phyloP scores from a whole-genome alignment of 2,113 vertebrate genomes.

The Ginglymostoma cirratum region DNA sequence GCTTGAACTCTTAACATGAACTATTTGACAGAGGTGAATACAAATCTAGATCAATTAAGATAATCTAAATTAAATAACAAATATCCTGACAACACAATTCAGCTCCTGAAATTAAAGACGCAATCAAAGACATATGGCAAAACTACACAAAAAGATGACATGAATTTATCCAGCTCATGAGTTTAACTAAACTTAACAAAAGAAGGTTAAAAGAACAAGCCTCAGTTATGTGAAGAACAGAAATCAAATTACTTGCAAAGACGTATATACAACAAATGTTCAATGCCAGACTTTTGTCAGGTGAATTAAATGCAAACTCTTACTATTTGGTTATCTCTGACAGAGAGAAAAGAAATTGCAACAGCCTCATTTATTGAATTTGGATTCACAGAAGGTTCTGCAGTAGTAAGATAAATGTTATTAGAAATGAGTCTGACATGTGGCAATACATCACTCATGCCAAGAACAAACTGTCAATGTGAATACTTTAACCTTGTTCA shows the following conservation, averaged over 20 bases:
- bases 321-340: conserved; percentile 6
- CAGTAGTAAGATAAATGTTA: conserved; percentile 24
- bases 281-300: neutral
- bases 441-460: conserved; percentile 7
- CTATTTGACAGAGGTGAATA: neutral
- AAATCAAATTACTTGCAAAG: conserved; percentile 13
- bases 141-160: neutral
- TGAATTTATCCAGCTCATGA: neutral
- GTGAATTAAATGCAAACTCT: neutral
- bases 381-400: neutral
- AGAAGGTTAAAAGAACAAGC: neutral
- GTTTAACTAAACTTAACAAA: neutral
- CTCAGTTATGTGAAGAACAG: neutral
- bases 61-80: neutral
- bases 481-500: conserved; percentile 6
- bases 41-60: conserved; percentile 5
- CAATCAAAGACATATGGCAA: neutral
- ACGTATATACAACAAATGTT: neutral
- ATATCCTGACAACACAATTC: neutral
- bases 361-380: neutral
- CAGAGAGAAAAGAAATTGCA: neutral
- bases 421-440: neutral
- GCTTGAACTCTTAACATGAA: neutral
- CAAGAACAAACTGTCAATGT: neutral
- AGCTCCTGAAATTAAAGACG: neutral